These are phyloP conservation scores for Caenorhabditis parvicauda DNA, from an alignment of 2,888 invertebrate species.

Conservation along the genomic window DNA sequence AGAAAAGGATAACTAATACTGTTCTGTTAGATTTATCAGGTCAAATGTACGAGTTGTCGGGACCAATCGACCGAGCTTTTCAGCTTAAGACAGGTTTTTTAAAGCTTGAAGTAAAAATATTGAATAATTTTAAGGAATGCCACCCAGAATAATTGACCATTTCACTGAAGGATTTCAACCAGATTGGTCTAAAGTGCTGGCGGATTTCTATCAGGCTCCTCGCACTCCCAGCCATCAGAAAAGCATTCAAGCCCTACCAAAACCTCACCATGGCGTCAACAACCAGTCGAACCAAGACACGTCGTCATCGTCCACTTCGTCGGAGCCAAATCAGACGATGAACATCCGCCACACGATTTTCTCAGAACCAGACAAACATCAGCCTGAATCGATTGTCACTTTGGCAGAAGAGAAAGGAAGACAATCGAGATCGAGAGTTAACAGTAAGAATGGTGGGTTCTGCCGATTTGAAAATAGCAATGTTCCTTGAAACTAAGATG, in stretches of 20 bases:
- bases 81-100: slow-evolving; percentile 15
- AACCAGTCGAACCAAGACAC: too few species aligned
- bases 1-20: slow-evolving; percentile 15
- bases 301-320: too few species aligned
- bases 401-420: slow-evolving; percentile 22
- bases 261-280: too few species aligned
- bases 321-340: too few species aligned
- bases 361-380: too few species aligned
- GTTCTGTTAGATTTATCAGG: slow-evolving; percentile 20
- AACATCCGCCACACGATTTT: too few species aligned
- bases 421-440: too few species aligned
- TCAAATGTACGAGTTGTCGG: slow-evolving; percentile 13
- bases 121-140: too few species aligned
- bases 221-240: slow-evolving; percentile 1
- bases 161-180: slow-evolving; percentile 18
- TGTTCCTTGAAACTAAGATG: too few species aligned
- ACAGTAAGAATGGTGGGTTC: too few species aligned
- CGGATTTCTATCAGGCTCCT: slow-evolving; percentile 2
- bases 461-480: too few species aligned
- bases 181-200: slow-evolving; percentile 8
- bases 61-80: slow-evolving; percentile 19
- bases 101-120: too few species aligned
- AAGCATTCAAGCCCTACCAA: neutral
- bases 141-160: slow-evolving; percentile 10
- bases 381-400: slow-evolving; percentile 13